Conservation (phyloP, 2,888 invertebrate species). For the Yponomeuta plumbellus region DNA sequence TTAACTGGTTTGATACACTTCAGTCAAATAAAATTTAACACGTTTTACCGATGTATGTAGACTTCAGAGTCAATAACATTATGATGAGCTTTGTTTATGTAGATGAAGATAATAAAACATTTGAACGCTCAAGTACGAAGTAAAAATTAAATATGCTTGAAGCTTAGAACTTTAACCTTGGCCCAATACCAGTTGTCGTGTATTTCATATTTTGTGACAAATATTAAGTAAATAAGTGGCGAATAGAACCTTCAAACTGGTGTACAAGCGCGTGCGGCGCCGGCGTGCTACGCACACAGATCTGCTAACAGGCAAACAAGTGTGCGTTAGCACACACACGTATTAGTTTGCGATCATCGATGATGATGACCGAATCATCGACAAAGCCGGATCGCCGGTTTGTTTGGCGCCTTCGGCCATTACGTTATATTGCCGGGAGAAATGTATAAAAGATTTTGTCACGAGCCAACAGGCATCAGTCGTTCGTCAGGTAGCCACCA, state of each 20-base stretch:
- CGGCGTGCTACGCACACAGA: conserved; percentile 30
- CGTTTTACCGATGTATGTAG: neutral
- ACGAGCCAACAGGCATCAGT: conserved; percentile 51
- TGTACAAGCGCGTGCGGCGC: conserved; percentile 31
- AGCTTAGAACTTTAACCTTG: conserved; percentile 20
- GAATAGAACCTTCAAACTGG: conserved; percentile 44
- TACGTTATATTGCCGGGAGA: conserved; percentile 55
- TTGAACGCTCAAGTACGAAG: conserved; percentile 3
- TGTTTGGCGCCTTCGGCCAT: conserved; percentile 56
- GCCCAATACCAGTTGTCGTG: conserved; percentile 24
- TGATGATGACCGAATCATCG: conserved; percentile 48
- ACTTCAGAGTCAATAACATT: neutral
- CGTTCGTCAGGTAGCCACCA: conserved; percentile 46
- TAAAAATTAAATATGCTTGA: conserved; percentile 14
- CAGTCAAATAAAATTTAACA: too few species aligned
- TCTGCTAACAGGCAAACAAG: conserved; percentile 16
- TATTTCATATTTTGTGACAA: conserved; percentile 43
- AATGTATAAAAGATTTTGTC: conserved; percentile 67
- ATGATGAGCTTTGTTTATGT: neutral
- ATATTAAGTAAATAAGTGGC: conserved; percentile 42
- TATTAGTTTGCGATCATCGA: conserved; percentile 37
- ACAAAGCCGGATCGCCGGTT: conserved; percentile 50
- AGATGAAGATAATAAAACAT: too few species aligned
- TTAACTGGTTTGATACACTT: too few species aligned
- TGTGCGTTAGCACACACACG: conserved; percentile 13